Evolutionary conservation across 1,140 invertebrate species (phyloP).

Genomic region (Bombus superbus): DNA sequence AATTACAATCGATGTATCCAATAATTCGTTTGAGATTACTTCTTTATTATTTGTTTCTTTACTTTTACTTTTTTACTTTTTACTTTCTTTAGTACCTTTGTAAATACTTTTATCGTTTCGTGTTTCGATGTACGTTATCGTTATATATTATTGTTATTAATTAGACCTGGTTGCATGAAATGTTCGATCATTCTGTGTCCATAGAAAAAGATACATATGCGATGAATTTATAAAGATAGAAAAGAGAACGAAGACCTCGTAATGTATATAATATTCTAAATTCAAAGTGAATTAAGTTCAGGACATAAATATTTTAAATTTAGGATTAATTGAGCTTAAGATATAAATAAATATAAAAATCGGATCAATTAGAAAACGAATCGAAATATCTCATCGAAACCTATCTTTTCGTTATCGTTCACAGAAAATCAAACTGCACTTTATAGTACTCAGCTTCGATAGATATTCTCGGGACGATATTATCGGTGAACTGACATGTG

Average conservation of each 20-base stretch:
- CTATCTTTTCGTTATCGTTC: constrained; percentile 60
- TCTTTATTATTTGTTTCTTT: neutral
- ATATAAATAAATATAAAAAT: neutral
- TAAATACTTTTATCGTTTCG: neutral
- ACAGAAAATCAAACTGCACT: constrained; percentile 94
- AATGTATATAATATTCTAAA: neutral
- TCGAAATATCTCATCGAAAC: neutral
- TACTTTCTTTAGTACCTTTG: neutral
- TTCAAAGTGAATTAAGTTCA: neutral
- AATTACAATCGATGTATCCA: neutral
- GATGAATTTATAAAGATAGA: neutral
- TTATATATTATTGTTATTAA: too few species aligned
- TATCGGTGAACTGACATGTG: constrained; percentile 97
- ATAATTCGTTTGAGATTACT: neutral
- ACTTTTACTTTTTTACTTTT: too few species aligned
- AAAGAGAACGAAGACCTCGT: neutral
- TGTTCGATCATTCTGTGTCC: too few species aligned
- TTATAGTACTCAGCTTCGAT: constrained; percentile 98
- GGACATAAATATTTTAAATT: neutral
- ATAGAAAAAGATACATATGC: too few species aligned
- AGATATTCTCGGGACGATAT: constrained; percentile 98
- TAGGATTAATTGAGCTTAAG: neutral
- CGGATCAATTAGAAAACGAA: neutral
- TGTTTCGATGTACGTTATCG: neutral
- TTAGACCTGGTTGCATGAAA: too few species aligned